Conservation (phyloP, 2,888 invertebrate genomes). For the Stenodera caucasica region DNA sequence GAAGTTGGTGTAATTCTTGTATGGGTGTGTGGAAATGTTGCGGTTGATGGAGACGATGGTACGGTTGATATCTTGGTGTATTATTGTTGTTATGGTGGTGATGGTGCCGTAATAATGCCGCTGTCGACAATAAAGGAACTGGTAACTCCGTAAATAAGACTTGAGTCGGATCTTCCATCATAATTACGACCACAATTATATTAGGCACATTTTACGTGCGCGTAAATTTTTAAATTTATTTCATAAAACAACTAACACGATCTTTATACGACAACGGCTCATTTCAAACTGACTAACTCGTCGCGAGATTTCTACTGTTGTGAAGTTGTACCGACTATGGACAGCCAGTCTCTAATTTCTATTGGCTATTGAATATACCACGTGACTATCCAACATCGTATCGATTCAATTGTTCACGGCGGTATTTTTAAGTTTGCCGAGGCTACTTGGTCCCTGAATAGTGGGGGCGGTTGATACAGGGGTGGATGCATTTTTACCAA, state of each 20-base stretch:
- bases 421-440: constrained; percentile 75
- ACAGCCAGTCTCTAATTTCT: constrained; percentile 32
- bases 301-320: constrained; percentile 50
- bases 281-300: constrained; percentile 49
- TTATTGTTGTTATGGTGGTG: constrained; percentile 57
- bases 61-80: constrained; percentile 61
- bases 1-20: constrained; percentile 49
- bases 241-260: constrained; percentile 27
- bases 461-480: constrained; percentile 40
- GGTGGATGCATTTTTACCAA: constrained; percentile 30
- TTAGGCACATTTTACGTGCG: constrained; percentile 47
- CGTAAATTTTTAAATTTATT: constrained; percentile 30
- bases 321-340: constrained; percentile 15
- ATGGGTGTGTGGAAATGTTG: constrained; percentile 57
- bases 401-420: constrained; percentile 80
- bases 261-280: constrained; percentile 48
- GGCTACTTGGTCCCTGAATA: constrained; percentile 45
- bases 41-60: constrained; percentile 71
- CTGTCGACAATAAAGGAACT: constrained; percentile 59
- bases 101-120: constrained; percentile 58
- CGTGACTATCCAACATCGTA: constrained; percentile 67
- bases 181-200: constrained; percentile 42
- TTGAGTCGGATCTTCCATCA: constrained; percentile 61
- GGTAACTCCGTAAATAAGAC: constrained; percentile 63
- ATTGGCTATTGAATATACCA: constrained; percentile 57